Evolutionary conservation across 2,113 vertebrate species (phyloP), one percentile per base, ranked within the genome.

Genomic region (Paedocypris sp.): DNA sequence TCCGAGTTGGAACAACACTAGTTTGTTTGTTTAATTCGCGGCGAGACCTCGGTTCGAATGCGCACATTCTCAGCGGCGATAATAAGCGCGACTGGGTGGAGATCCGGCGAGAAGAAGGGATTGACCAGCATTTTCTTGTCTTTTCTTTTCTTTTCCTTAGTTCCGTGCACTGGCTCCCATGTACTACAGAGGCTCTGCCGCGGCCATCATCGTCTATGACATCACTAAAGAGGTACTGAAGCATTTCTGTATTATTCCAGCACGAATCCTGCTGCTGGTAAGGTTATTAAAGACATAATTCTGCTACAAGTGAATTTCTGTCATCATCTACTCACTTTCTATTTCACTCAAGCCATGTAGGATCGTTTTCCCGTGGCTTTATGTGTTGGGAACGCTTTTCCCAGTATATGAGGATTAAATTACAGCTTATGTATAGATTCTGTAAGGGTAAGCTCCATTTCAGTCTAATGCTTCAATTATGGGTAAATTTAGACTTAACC

Each of bases 181-280:
- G 95, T 98, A 98, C 80, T 98, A 98, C 76, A 87, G 95, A 80
- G 95, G 95, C 1, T 98, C 95, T 8, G 91, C 95, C 6, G 95
- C 95, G 5, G 95, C 95, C 48, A 91, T 98, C 43, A 95, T 98
- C 64, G 95, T 96, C 15, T 98, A 98, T 69, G 94, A 98, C 74
- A 97, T 98, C 87, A 98, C 95, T 20, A 98, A 98, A 85, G 95
- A 98, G 88, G 95, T 98, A 87, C 79, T 77, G 15, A 22, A 39
- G 60, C 36, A 60, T 29, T 51, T 25, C 16, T 35, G 46, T 42
- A 61, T 36, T 32, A 36, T 20, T 18, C 25, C 28, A 9, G 11
- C 38, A 43, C 54, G 31, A 58, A 58, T 43, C 54, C 32, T 45
- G 19, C 54, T 45, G 12, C 54, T 58, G 39, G 25, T 43, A 32